Evolutionary conservation across 1,140 invertebrate species (phyloP).

Genomic region (Maniola jurtina): DNA sequence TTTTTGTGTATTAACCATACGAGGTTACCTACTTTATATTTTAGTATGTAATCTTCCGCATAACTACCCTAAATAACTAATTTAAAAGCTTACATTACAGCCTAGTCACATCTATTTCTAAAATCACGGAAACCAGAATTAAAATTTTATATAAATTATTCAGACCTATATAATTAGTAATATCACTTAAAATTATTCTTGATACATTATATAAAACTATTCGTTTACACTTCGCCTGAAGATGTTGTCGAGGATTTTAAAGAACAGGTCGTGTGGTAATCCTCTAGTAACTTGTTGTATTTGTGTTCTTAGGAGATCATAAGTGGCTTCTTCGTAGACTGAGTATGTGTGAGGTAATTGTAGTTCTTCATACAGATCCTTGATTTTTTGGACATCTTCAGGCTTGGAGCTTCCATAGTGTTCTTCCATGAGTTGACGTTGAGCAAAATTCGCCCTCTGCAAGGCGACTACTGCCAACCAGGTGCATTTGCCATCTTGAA

Average conservation of each 20-base stretch:
- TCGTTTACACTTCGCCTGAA: conserved; percentile 82
- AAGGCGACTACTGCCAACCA: conserved; percentile 96
- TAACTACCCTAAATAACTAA: too few relatives aligned
- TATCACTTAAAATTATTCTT: conserved; percentile 8
- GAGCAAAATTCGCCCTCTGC: conserved; percentile 85
- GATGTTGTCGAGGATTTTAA: conserved; percentile 90
- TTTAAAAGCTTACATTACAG: too few relatives aligned
- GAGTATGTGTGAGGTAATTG: conserved; percentile 87
- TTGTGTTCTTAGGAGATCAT: conserved; percentile 89
- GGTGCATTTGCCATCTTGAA: conserved; percentile 96
- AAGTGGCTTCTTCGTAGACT: conserved; percentile 92
- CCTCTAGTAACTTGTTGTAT: conserved; percentile 92
- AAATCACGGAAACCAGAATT: not conserved
- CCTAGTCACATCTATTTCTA: not conserved
- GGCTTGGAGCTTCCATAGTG: conserved; percentile 88
- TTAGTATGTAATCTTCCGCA: too few relatives aligned
- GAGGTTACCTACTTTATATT: too few relatives aligned
- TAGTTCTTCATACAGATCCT: conserved; percentile 89
- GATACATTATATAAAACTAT: not conserved
- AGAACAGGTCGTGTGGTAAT: conserved; percentile 90
- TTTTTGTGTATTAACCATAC: too few relatives aligned
- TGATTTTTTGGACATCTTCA: conserved; percentile 85
- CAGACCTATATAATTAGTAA: conserved; percentile 1
- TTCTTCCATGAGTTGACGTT: conserved; percentile 88
- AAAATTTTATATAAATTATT: not conserved